Evolutionary conservation across 2,888 invertebrate genomes (phyloP), one percentile per base, ranked within the genome.

Genomic region (Cantharis rufa): DNA sequence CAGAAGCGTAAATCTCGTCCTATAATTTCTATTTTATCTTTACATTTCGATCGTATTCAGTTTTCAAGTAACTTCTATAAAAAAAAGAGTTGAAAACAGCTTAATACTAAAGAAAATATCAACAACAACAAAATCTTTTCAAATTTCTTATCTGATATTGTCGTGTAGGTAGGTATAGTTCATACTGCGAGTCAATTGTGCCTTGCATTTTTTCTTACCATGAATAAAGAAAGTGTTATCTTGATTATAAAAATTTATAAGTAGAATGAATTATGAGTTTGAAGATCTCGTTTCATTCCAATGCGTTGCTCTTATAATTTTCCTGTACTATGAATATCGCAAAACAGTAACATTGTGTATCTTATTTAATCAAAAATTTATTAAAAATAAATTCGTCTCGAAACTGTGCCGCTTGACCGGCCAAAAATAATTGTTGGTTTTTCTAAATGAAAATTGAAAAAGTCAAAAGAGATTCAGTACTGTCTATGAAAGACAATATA

Each of bases 131-230:
- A 72, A 76, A 70, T 48, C 76, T 61, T 76, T 73, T 72, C 70
- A 70, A 64, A 62, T 28, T 61, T 24, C 64, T 62, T 64, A 76
- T 76, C 76, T 64, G 73, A 73, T 70, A 66, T 66, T 69, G 68
- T 76, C 61, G 16, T 72, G 63, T 76, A 27, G 27, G 69, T 69
- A 27, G 27, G 69, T 69, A 71, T 69, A 72, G 28, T 71, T 68
- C 76, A 69, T 76, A 69, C 71, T 71, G 72, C 69, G 76, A 76
- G 76, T 76, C 72, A 76, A 76, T 76, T 76, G 76, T 76, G 48
- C 69, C 63, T 72, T 24, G 10, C 69, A 18, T 69, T 72, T 76
- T 68, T 21, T 15, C 24, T 66, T 66, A 21, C n/a, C n/a, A 21
- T 21, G 64, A 66, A 66, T 18, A 21, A 24, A 21, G 24, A 66